Percentiles rank a stretch among this genome's conserved stretches.
Conservation (phyloP, 2,113 vertebrate species). For the Danionella cerebrum region DNA sequence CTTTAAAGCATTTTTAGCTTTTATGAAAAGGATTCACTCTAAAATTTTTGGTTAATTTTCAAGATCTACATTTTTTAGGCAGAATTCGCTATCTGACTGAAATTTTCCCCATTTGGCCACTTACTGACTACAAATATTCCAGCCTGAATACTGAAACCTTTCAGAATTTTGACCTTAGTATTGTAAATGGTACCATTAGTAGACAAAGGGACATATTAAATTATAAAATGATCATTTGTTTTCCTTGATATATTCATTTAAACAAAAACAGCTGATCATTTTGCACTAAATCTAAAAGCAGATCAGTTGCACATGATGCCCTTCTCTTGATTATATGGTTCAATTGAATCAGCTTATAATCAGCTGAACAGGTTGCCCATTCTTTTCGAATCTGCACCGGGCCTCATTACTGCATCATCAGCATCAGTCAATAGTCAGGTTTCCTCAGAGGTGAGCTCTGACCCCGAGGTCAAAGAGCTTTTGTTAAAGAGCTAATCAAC, state of each 20-base stretch:
- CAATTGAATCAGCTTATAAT: constrained; percentile 6
- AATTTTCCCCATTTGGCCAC: no score
- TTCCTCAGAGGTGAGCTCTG: constrained; percentile 36
- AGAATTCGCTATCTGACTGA: no score
- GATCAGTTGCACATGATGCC: background rate
- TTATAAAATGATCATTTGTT: background rate
- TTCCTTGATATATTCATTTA: background rate
- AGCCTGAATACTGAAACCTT: no score
- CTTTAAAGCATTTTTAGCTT: no score
- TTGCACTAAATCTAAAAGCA: constrained; percentile 4
- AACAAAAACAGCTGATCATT: background rate
- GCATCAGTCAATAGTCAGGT: constrained; percentile 36
- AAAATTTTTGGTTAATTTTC: no score
- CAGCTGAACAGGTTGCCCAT: constrained; percentile 1
- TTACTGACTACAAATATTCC: no score
- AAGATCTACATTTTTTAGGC: no score
- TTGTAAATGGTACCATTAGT: no score
- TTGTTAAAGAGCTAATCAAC: constrained; percentile 47
- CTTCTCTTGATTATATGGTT: constrained; percentile 4
- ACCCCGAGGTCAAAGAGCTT: constrained; percentile 38
- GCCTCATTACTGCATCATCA: constrained; percentile 36
- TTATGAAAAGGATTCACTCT: no score
- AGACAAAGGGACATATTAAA: no score
- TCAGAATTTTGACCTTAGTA: no score
- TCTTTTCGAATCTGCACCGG: constrained; percentile 4